Base-by-base conservation (phyloP, 2,888 invertebrate species). In the Gandaritis pyraliata region DNA sequence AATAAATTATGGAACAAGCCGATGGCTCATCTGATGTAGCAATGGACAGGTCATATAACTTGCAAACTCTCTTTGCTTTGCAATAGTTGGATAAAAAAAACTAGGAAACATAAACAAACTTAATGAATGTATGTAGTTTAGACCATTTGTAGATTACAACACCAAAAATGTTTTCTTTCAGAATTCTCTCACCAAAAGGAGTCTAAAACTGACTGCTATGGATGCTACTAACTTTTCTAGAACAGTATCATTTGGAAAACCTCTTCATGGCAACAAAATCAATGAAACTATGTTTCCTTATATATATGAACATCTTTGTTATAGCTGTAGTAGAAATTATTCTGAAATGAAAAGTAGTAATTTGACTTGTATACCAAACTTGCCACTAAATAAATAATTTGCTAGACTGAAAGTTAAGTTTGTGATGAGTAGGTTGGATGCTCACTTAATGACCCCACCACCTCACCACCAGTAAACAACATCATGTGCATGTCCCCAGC, bases 221-320 rank as follows among this genome's bases (percentile, higher is more conserved):
- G 94, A 90, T 87, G 95, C 94, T 8, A 95, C 94, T 4, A 87
- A 88, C 55, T 94, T 95, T 78, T 95, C 95, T 13, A 86, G 82
- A 75, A 87, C 75, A 47, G 79, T 90, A 48, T 92, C 90, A 49
- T 72, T 70, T 49, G 69, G 65, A 45, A 74, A 66, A 23, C 65
- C 71, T 41, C 51, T 41, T 4, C 60, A 68, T 38, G 65, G 60
- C 45, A 67, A 69, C 58, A 58, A 70, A 49, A 33, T 59, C 15
- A 63, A 72, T 61, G 69, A 74, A 51, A 68, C 77, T 52, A 75
- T 90, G 72, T 88, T 88, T 73, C 88, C 90, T 12, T 72, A 74
- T 57, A 77, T 87, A 41, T 69, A 85, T 71, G 70, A 80, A 68
- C 67, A 71, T 52, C 76, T 90, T 38, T 91, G 90, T 72, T 91